A percentile compares a stretch with the other conserved stretches of the same genome.
Evolutionary conservation across 2,888 invertebrate genomes (phyloP).

Genomic region (Andrena marginata): DNA sequence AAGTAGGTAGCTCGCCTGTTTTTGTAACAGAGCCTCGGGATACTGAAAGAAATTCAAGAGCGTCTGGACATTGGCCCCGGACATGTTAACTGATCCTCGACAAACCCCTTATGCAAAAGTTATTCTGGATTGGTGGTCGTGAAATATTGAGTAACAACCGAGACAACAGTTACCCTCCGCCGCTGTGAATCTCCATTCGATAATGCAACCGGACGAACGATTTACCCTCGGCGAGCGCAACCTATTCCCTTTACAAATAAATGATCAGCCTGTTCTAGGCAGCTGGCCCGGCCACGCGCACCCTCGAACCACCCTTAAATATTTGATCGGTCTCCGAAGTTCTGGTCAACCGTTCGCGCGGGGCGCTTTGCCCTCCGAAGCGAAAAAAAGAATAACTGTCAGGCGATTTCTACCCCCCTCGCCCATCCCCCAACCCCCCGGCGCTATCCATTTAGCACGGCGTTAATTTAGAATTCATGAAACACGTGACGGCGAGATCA

Average conservation of each 20-base stretch:
- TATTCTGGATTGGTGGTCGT: background rate
- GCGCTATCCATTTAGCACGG: slow-evolving; percentile 39
- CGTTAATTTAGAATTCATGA: slow-evolving; percentile 63
- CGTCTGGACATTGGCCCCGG: background rate
- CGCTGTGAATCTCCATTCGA: background rate
- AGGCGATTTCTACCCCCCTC: slow-evolving; percentile 19
- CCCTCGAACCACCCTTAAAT: slow-evolving; percentile 42
- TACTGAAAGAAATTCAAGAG: background rate
- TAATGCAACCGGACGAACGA: background rate
- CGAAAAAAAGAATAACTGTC: slow-evolving; percentile 17
- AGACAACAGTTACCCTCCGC: background rate
- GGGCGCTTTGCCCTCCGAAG: background rate
- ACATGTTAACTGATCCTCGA: too few relatives aligned
- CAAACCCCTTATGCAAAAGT: too few relatives aligned
- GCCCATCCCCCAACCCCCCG: background rate
- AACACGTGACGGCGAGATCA: slow-evolving; percentile 46
- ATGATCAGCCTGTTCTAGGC: slow-evolving; percentile 34
- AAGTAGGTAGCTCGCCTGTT: background rate
- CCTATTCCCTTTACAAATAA: slow-evolving; percentile 44
- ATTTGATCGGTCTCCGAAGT: slow-evolving; percentile 51
- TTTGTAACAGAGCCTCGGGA: background rate
- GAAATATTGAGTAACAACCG: slow-evolving; percentile 7
- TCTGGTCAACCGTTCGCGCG: slow-evolving; percentile 32
- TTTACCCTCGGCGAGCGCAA: slow-evolving; percentile 4
- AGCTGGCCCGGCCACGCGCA: background rate